Percentiles rank a stretch among this genome's conserved stretches.
phyloP scores from a whole-genome alignment of 37 sponge, comb jelly and placozoan genomes.

The Halisarca cf. caerulea region DNA sequence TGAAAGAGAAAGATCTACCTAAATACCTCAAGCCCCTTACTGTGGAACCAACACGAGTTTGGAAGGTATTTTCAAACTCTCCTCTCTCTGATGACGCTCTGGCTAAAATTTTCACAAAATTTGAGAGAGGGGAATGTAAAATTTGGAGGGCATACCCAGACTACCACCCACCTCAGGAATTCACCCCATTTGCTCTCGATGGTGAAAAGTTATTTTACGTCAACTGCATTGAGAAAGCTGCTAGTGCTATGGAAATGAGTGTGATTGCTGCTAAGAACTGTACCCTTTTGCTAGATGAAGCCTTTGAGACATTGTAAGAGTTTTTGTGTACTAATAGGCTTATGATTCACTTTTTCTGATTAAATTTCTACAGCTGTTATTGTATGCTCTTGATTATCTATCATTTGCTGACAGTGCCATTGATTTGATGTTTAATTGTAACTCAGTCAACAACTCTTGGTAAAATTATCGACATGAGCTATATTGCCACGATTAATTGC shows the following conservation, averaged over 20 bases:
- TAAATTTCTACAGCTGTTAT: no score
- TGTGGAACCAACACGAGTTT: conserved; percentile 49
- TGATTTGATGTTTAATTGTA: no score
- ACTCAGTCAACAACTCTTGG: no score
- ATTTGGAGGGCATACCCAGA: conserved; percentile 88
- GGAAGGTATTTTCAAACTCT: conserved; percentile 72
- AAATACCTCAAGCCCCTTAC: conserved; percentile 42
- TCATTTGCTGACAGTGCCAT: no score
- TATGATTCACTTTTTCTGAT: no score
- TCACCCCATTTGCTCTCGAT: conserved; percentile 74
- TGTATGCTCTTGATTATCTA: no score
- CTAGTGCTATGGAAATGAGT: conserved; percentile 97
- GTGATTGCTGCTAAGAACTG: conserved; percentile 83
- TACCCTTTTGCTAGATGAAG: conserved; percentile 48
- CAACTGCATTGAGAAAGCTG: conserved; percentile 86
- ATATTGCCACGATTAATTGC: no score
- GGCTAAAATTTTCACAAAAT: conserved; percentile 37
- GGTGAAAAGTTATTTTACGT: conserved; percentile 74
- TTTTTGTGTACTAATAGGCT: no score
- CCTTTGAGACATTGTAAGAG: no score
- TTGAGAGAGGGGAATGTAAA: conserved; percentile 1
- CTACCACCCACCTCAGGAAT: conserved; percentile 73
- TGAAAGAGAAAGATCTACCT: conserved; percentile 26
- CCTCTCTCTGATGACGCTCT: conserved; percentile 59
- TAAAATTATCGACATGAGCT: no score